Conservation (phyloP, 1,140 invertebrate species). For the Colletes latitarsis region DNA sequence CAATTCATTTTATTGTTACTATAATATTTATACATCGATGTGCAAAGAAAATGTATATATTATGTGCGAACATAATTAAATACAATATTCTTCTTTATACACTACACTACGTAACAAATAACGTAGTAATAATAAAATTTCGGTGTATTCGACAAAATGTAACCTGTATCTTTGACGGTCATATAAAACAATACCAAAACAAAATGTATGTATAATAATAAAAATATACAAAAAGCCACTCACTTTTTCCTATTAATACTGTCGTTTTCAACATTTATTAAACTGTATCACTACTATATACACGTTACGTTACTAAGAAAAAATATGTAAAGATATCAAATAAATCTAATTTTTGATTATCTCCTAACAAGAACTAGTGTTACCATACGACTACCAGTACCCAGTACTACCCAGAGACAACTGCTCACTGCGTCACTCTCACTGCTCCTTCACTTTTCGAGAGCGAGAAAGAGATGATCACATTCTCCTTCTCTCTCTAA, state of each 20-base stretch:
- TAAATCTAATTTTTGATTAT: no score
- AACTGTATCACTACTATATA: no score
- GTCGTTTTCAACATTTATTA: constrained; percentile 36
- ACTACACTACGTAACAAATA: background rate
- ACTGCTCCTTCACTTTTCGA: no score
- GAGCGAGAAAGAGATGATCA: no score
- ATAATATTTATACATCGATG: no score
- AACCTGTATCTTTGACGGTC: constrained; percentile 19
- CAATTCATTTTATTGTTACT: background rate
- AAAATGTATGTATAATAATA: background rate
- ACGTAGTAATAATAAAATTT: background rate
- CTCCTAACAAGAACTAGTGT: no score
- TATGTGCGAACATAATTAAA: background rate
- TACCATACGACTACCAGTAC: no score
- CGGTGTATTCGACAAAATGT: background rate
- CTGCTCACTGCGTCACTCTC: no score
- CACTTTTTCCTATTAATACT: constrained; percentile 23
- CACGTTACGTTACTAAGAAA: background rate
- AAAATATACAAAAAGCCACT: background rate
- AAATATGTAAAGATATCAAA: no score
- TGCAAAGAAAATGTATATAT: background rate
- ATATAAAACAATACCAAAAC: background rate
- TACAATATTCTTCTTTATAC: background rate
- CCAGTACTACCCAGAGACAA: no score
- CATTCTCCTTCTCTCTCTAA: no score